Conservation (phyloP, 1,140 invertebrate species). For the Camponotus floridanus region DNA sequence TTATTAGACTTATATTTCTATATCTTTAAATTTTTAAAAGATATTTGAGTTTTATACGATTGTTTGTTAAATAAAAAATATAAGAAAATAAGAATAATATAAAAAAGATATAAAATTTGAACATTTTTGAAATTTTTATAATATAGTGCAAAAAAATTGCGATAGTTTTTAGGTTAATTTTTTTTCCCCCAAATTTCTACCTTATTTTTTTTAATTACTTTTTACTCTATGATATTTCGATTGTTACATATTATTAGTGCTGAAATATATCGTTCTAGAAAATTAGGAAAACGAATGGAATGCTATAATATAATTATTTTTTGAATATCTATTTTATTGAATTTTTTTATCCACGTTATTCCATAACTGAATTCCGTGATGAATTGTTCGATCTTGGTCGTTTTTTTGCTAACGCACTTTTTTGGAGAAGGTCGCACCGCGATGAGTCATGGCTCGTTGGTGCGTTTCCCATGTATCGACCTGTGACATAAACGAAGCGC, state of each 20-base stretch:
- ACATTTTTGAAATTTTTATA: neutral
- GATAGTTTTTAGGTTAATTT: neutral
- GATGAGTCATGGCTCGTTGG: conserved; percentile 67
- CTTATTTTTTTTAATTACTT: neutral
- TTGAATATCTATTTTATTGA: neutral
- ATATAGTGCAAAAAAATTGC: neutral
- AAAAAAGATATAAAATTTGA: neutral
- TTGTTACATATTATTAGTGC: neutral
- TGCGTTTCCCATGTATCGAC: conserved; percentile 72
- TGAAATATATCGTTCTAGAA: neutral
- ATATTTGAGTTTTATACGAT: neutral
- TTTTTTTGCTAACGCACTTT: conserved; percentile 55
- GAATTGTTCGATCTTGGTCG: neutral
- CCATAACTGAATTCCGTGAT: neutral
- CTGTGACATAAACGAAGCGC: conserved; percentile 62
- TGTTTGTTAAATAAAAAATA: neutral
- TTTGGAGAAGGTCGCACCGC: conserved; percentile 61
- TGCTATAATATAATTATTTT: neutral
- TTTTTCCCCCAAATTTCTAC: neutral
- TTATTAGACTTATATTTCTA: neutral
- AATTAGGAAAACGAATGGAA: neutral
- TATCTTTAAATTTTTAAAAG: neutral
- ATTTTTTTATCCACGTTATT: conserved; percentile 4
- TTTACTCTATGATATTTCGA: neutral
- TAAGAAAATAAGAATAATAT: neutral